Conservation (phyloP, 53 echinoderm and acorn worm species). For the Holothuria leucospilota region DNA sequence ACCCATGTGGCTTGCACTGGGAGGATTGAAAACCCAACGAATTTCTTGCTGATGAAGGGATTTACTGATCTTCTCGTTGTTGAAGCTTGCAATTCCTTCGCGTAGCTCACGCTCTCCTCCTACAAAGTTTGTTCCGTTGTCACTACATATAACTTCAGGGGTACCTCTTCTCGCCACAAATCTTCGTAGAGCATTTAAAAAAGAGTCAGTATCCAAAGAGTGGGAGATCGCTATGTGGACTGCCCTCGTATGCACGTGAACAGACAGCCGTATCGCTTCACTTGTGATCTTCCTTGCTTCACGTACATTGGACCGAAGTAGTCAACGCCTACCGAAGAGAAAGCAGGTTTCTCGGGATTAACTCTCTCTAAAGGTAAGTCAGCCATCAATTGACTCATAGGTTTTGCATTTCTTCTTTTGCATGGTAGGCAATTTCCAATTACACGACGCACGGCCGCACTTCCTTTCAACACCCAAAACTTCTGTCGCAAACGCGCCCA, state of each 20-base stretch:
- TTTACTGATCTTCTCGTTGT: constrained; percentile 15
- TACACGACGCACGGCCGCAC: constrained; percentile 45
- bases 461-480: constrained; percentile 54
- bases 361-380: constrained; percentile 55
- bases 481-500: constrained; percentile 50
- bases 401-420: constrained; percentile 41
- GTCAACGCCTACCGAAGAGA: too few species aligned
- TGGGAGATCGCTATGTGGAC: constrained; percentile 65
- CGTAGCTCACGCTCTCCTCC: too few species aligned
- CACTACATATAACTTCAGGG: constrained; percentile 49
- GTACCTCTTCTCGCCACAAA: constrained; percentile 62
- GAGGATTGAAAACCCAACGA: constrained; percentile 75
- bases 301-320: too few species aligned
- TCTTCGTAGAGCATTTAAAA: constrained; percentile 62
- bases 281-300: constrained; percentile 25
- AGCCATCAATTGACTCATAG: constrained; percentile 55
- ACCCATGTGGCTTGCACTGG: constrained; percentile 63
- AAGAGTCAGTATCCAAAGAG: constrained; percentile 71
- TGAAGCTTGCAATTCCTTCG: too few species aligned
- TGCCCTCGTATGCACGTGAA: constrained; percentile 62
- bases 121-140: constrained; percentile 73
- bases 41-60: constrained; percentile 45
- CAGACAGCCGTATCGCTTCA: constrained; percentile 66
- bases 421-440: constrained; percentile 59
- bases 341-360: constrained; percentile 51